Evolutionary conservation across 2,797 vertebrate species (phyloP).

Genomic region (Okamejei kenojei): DNA sequence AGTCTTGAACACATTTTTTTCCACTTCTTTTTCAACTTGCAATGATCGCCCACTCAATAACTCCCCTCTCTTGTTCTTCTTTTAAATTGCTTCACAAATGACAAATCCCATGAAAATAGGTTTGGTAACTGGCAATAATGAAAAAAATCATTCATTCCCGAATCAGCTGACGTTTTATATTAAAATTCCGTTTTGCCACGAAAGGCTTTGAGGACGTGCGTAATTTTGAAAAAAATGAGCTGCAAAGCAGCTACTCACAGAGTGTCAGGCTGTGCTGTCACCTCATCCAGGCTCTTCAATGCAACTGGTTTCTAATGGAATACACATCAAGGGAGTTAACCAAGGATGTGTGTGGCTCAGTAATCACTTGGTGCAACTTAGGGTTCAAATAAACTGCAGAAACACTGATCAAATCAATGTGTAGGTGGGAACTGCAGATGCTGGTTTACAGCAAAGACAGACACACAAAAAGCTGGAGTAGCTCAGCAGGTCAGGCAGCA

Average conservation of each 20-base stretch:
- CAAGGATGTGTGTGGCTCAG: not conserved
- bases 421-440: too few relatives aligned
- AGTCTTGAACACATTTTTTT: not conserved
- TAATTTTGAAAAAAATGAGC: slow-evolving; percentile 51
- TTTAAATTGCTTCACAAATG: slow-evolving; percentile 54
- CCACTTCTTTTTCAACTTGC: not conserved
- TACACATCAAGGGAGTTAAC: not conserved
- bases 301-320: not conserved
- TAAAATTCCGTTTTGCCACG: slow-evolving; percentile 49
- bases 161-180: slow-evolving; percentile 45
- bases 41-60: slow-evolving; percentile 26
- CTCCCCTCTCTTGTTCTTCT: not conserved
- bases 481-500: too few relatives aligned
- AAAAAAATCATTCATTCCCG: slow-evolving; percentile 49
- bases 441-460: too few relatives aligned
- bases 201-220: slow-evolving; percentile 51
- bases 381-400: not conserved
- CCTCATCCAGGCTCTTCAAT: not conserved
- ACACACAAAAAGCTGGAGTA: too few relatives aligned
- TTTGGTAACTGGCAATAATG: slow-evolving; percentile 54
- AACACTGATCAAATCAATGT: not conserved
- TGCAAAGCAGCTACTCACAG: not conserved
- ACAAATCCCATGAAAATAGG: slow-evolving; percentile 57
- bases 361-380: not conserved
- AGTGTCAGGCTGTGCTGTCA: slow-evolving; percentile 11